Percentiles rank a stretch among this genome's conserved stretches.
Evolutionary conservation across 2,888 invertebrate genomes (phyloP).

Genomic region (Cataglyphis albicans): DNA sequence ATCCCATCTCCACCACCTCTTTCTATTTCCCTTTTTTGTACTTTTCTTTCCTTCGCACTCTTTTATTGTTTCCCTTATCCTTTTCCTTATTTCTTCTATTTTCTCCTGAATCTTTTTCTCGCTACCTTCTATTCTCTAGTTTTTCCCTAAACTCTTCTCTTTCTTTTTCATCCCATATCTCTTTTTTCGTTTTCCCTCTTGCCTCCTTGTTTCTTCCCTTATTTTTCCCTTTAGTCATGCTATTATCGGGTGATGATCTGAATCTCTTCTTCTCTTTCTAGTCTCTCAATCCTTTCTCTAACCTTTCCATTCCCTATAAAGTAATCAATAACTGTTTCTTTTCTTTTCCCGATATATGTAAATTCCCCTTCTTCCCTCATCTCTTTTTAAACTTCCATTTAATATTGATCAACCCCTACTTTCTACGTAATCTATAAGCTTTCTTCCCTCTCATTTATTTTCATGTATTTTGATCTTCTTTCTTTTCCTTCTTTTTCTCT

Average conservation of each 20-base stretch:
- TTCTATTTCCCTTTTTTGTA: no score
- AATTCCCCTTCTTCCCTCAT: neutral
- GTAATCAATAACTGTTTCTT: slow-evolving; percentile 1
- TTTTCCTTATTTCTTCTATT: no score
- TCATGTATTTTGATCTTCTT: no score
- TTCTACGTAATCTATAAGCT: neutral
- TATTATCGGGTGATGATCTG: neutral
- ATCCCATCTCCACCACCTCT: no score
- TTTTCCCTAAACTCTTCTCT: neutral
- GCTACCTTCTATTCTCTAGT: neutral
- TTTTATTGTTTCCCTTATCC: no score
- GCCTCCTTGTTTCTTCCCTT: no score
- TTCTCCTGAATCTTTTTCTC: neutral
- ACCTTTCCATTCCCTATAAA: neutral
- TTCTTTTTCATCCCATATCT: no score
- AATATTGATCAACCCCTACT: neutral
- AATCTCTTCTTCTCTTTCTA: neutral
- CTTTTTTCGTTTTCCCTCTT: no score
- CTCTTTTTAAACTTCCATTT: neutral
- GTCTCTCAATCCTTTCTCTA: neutral
- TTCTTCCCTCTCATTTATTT: neutral
- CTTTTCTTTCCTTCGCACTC: no score
- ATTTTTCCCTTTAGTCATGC: no score
- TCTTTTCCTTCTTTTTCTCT: no score
- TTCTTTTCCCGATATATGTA: neutral